These are phyloP conservation scores for Champsocephalus esox DNA, from an alignment of 2,797 vertebrate genomes.

Conservation along the genomic window DNA sequence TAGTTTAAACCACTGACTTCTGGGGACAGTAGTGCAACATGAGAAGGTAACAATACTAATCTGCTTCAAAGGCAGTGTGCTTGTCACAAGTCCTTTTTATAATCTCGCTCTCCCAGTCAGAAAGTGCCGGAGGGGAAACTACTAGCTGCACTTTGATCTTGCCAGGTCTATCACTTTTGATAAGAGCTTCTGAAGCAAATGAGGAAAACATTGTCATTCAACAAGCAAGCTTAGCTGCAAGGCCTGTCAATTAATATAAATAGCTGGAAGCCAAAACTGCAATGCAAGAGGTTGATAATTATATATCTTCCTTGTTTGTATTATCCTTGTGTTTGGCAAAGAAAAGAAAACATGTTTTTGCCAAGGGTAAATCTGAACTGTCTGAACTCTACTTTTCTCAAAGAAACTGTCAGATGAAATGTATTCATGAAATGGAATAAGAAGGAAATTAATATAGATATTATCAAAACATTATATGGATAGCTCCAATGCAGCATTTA, in stretches of 20 bases:
- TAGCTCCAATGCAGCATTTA: slow-evolving; percentile 18
- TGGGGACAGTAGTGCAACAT: slow-evolving; percentile 73
- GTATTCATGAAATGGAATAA: slow-evolving; percentile 15
- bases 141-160: slow-evolving; percentile 80
- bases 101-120: slow-evolving; percentile 69
- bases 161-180: slow-evolving; percentile 74
- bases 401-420: slow-evolving; percentile 17
- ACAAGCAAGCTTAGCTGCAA: slow-evolving; percentile 33
- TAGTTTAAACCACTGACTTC: slow-evolving; percentile 58
- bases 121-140: slow-evolving; percentile 72
- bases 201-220: slow-evolving; percentile 73
- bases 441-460: slow-evolving; percentile 3
- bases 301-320: slow-evolving; percentile 18
- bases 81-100: slow-evolving; percentile 79
- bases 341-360: slow-evolving; percentile 24
- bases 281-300: slow-evolving; percentile 24
- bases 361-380: slow-evolving; percentile 24
- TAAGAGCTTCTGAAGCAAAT: slow-evolving; percentile 70
- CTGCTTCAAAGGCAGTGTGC: slow-evolving; percentile 79
- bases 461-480: slow-evolving; percentile 11
- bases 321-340: slow-evolving; percentile 12
- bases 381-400: slow-evolving; percentile 18
- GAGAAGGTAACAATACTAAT: slow-evolving; percentile 78
- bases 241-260: slow-evolving; percentile 61
- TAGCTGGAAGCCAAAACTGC: slow-evolving; percentile 42